Conservation (phyloP, 2,113 vertebrate species). For the Pavo muticus region DNA sequence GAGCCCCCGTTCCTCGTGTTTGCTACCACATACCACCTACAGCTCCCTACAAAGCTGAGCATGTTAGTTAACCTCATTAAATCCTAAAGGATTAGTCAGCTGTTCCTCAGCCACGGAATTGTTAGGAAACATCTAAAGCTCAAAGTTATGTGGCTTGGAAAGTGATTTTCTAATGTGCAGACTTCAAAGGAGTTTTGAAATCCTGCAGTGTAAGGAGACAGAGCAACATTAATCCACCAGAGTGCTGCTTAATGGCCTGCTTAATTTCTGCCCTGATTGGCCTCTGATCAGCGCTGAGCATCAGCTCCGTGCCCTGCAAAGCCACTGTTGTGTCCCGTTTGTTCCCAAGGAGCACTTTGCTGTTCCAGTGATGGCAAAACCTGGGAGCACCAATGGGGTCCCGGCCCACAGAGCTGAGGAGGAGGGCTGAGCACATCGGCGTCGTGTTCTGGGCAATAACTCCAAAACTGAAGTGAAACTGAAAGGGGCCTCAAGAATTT, state of each 20-base stretch:
- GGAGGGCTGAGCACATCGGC: neutral
- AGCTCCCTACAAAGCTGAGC: conserved; percentile 16
- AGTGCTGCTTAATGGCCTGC: conserved; percentile 59
- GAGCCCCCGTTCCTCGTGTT: neutral
- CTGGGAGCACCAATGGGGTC: conserved; percentile 7
- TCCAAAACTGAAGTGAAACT: neutral
- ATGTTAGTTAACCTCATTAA: conserved; percentile 67
- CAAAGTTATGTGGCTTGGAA: conserved; percentile 55
- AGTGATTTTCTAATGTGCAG: conserved; percentile 74
- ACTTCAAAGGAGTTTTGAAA: conserved; percentile 78
- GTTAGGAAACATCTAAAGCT: conserved; percentile 67
- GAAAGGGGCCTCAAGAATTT: neutral
- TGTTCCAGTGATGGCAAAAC: conserved; percentile 53
- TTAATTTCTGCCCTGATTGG: conserved; percentile 52
- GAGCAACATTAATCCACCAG: conserved; percentile 63
- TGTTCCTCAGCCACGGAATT: conserved; percentile 50
- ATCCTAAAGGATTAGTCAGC: conserved; percentile 71
- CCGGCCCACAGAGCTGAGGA: neutral
- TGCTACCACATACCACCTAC: conserved; percentile 20
- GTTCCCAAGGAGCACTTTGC: conserved; percentile 13
- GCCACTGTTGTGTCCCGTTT: conserved; percentile 14
- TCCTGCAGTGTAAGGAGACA: conserved; percentile 56
- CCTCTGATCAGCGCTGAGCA: conserved; percentile 42
- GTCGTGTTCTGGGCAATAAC: neutral
- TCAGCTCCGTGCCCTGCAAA: neutral